These are phyloP conservation scores for Idaea straminata DNA, from an alignment of 2,888 invertebrate species.

Conservation along the genomic window DNA sequence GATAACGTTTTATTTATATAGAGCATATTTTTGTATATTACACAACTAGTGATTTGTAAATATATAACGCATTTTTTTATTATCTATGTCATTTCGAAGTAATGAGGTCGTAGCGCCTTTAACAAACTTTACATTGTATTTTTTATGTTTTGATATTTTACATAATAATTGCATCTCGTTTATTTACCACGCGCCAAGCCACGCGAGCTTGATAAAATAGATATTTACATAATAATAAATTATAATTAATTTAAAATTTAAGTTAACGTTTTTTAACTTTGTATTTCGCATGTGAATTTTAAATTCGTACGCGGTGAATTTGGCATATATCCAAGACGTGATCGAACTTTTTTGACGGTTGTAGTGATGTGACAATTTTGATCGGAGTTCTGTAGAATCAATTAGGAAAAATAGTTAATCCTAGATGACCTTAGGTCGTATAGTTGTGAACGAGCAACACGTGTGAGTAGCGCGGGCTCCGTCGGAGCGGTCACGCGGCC, in stretches of 20 bases:
- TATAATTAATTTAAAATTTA: neutral
- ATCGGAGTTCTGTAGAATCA: slow-evolving; percentile 5
- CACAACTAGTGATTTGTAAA: slow-evolving; percentile 20
- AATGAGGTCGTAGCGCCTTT: slow-evolving; percentile 16
- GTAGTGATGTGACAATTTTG: slow-evolving; percentile 4
- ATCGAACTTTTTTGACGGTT: neutral
- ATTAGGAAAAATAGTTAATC: slow-evolving; percentile 9
- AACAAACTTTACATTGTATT: neutral
- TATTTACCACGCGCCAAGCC: neutral
- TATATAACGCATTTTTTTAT: slow-evolving; percentile 18
- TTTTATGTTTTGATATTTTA: neutral
- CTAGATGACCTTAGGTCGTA: slow-evolving; percentile 47
- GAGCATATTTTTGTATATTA: slow-evolving; percentile 35
- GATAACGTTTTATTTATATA: slow-evolving; percentile 38
- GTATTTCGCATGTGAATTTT: neutral
- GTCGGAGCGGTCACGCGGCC: slow-evolving; percentile 59
- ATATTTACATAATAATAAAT: neutral
- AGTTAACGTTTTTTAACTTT: neutral
- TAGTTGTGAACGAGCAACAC: slow-evolving; percentile 44
- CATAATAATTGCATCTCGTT: neutral
- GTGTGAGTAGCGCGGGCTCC: slow-evolving; percentile 41
- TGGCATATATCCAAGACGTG: neutral
- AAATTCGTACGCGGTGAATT: neutral
- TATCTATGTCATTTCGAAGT: slow-evolving; percentile 25
- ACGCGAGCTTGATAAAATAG: neutral